These are phyloP conservation scores for Mionectes olivaceus DNA, from an alignment of 2,797 vertebrate species.

Conservation along the genomic window DNA sequence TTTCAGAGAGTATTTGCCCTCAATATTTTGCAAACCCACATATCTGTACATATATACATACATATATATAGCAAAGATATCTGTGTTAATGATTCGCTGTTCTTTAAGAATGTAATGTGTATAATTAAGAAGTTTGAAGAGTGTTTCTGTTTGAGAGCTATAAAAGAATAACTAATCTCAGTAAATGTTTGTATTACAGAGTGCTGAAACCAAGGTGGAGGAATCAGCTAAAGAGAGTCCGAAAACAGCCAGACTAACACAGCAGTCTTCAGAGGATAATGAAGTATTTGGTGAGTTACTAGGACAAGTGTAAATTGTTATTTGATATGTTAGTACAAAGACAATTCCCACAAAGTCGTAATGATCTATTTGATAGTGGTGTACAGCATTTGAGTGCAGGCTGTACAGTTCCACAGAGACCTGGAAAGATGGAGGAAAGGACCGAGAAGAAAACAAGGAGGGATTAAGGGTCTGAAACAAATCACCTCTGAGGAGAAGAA, in stretches of 20 bases:
- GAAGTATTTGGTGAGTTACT: constrained; percentile 80
- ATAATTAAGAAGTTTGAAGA: not conserved
- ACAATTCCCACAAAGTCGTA: not conserved
- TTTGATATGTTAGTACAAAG: not conserved
- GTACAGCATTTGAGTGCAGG: not conserved
- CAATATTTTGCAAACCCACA: not conserved
- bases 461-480: not conserved
- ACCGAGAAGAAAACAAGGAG: not conserved
- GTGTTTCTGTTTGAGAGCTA: not conserved
- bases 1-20: not conserved
- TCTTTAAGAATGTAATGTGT: not conserved
- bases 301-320: not conserved
- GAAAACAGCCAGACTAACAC: constrained; percentile 7
- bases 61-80: not conserved
- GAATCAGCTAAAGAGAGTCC: constrained; percentile 40
- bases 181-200: constrained; percentile 58
- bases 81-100: not conserved
- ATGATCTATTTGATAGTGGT: not conserved
- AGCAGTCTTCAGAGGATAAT: constrained; percentile 74
- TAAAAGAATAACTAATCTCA: not conserved
- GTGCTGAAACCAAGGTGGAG: constrained; percentile 34
- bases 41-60: not conserved
- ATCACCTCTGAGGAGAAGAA: not conserved
- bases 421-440: not conserved
- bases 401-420: not conserved